Evolutionary conservation across 2,888 invertebrate genomes (phyloP), one percentile per base, ranked within the genome.

Genomic region (Reticulitermes lucifugus): DNA sequence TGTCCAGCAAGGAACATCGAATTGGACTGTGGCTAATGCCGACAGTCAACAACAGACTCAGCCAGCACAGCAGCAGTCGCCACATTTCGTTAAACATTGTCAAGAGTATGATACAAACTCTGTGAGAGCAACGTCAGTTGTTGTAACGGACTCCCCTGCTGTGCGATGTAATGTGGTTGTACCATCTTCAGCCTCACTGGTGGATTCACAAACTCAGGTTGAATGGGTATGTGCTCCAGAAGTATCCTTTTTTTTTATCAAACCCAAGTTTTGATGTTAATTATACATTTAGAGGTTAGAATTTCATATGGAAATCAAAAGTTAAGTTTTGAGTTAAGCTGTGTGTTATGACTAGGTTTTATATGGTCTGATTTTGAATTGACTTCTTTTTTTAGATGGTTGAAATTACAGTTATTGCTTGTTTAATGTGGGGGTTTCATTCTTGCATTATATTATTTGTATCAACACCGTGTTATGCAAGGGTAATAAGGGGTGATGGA

Each of bases 171-270:
- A 77, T 60, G 65, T 77, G n/a, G 77, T 84, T 77, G 60, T 77
- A 43, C 75, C 84, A 22, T 60, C 84, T n/a, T 12, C 46, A 5
- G 21, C 84, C 60, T 29, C 80, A 41, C 70, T 59, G 29, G 43
- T 70, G 29, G 84, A 84, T 43, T 79, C 60, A 70, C 84, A 79
- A 41, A 65, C 75, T 22, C 70, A 77, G 10, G 84, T 84, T 65
- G 84, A 84, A 84, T 84, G 84, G 84, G 84, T 84, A 84, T 79
- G 84, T 84, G 10, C 29, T 65, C 25, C 65, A 65, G 14, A 65
- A 65, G n/a, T 10, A 25, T 65, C 12, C 3, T 18, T 18, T 6
- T 46, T 25, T 55, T 55, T 55, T 18, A 18, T 55, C 5, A 55
- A 18, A 18, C 55, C 18, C 2, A 55, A 55, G 18, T 18, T 55